Percentiles rank a stretch among this genome's conserved stretches.
These are phyloP conservation scores for Drosophila nebulosa DNA, from an alignment of 1,140 invertebrate species.

Conservation along the genomic window DNA sequence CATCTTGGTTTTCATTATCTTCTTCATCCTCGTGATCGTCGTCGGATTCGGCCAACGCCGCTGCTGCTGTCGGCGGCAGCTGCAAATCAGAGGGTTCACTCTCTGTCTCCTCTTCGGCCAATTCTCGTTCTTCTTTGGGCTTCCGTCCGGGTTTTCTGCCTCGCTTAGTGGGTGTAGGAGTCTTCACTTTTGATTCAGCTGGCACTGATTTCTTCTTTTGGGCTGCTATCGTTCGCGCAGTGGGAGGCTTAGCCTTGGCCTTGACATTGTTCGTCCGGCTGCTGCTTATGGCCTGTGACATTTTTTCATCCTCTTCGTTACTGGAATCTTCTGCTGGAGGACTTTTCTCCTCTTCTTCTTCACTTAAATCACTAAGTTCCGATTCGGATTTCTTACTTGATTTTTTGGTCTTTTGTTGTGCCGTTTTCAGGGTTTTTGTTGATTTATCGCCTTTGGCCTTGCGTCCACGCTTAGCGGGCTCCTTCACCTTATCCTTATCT, in stretches of 20 bases:
- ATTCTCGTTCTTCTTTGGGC: slow-evolving; percentile 9
- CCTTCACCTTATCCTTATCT: slow-evolving; percentile 57
- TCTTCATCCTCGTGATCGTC: slow-evolving; percentile 70
- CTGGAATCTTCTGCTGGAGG: slow-evolving; percentile 19
- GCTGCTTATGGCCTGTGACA: slow-evolving; percentile 15
- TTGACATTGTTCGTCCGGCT: background rate
- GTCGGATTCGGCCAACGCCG: slow-evolving; percentile 64
- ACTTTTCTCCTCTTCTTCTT: background rate
- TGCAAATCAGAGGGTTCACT: slow-evolving; percentile 33
- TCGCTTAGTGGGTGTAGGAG: slow-evolving; percentile 48
- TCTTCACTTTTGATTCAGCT: slow-evolving; percentile 62
- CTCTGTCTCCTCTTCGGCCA: slow-evolving; percentile 18
- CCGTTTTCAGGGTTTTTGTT: slow-evolving; percentile 39
- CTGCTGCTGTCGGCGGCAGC: slow-evolving; percentile 70
- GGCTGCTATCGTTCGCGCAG: slow-evolving; percentile 59
- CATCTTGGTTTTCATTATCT: slow-evolving; percentile 38
- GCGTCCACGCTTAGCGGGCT: slow-evolving; percentile 44
- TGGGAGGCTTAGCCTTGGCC: slow-evolving; percentile 51
- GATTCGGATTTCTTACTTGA: slow-evolving; percentile 48
- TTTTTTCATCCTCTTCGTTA: slow-evolving; percentile 61
- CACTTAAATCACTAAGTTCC: slow-evolving; percentile 27
- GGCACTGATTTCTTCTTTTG: slow-evolving; percentile 66
- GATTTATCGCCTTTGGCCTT: slow-evolving; percentile 42
- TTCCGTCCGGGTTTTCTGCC: slow-evolving; percentile 42
- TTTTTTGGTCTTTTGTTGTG: slow-evolving; percentile 68